Base-by-base conservation (phyloP, 2,888 invertebrate species). In the Galeruca laticollis region DNA sequence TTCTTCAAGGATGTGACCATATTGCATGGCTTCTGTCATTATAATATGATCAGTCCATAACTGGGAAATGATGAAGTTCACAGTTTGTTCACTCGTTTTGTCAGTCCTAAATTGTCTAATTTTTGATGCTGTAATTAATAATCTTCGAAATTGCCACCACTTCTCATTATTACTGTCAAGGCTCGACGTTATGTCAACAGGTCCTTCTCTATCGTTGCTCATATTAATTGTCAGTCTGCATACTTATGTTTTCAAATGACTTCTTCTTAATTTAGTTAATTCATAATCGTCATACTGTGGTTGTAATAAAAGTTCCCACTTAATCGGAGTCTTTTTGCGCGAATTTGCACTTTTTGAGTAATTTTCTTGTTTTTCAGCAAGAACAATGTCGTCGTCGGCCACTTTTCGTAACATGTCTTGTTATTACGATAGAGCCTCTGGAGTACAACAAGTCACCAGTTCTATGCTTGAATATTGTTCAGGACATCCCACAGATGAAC, bases 221-320 rank as follows among this genome's bases (percentile, higher is more conserved):
- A 47, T 4, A 47, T n/a, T 31, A 10, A 1, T n/a, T 2, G 20
- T 54, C 13, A 26, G 31, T 6, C 13, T 2, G 13, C 6, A 54
- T 1, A 54, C 54, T 54, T 31, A 54, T 31, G 54, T 26, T 31
- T 54, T 54, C 15, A 54, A 31, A 54, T 31, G 2, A 54, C 54
- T 31, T 54, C 9, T 54, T n/a, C 54, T 31, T 54, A 26, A 13
- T 20, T 54, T 54, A 2, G 26, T 31, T 31, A 54, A 31, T 2
- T 1, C 31, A 31, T 54, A 54, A n/a, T 54, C 54, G 10, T 54
- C 31, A 10, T 54, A 54, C 13, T 54, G 54, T 13, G 15, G 54
- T 13, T 54, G 54, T 54, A 54, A 31, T 54, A 54, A 31, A 1
- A 54, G n/a, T 54, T 54, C 5, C 31, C 54, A 54, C 54, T 31